Percentiles rank a stretch among this genome's conserved stretches.
These are phyloP conservation scores for Porites divaricata DNA, from an alignment of 92 coral and sea anemone genomes.

Conservation along the genomic window DNA sequence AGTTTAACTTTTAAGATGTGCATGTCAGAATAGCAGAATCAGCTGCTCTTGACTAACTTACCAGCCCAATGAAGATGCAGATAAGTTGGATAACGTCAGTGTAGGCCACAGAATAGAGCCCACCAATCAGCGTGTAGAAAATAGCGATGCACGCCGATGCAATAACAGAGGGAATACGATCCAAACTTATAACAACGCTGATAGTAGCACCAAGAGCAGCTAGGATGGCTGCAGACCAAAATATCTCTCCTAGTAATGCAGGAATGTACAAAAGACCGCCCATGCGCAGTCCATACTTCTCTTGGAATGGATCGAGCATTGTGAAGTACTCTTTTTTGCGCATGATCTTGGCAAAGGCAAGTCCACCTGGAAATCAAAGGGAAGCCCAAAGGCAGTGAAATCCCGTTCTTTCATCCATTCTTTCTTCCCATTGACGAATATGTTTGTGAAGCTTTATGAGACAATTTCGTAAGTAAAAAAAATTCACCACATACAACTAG, in stretches of 20 bases:
- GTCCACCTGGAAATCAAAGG: slow-evolving; percentile 68
- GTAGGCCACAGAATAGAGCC: slow-evolving; percentile 94
- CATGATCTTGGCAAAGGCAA: slow-evolving; percentile 88
- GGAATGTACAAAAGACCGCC: slow-evolving; percentile 94
- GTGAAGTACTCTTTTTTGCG: slow-evolving; percentile 80
- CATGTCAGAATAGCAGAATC: too few relatives aligned
- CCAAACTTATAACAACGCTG: slow-evolving; percentile 84
- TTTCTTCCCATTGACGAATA: background rate
- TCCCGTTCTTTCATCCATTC: background rate
- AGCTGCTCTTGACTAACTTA: slow-evolving; percentile 37
- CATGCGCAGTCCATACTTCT: slow-evolving; percentile 83
- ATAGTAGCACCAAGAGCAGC: slow-evolving; percentile 97
- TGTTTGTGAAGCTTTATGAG: too few relatives aligned
- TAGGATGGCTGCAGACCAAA: slow-evolving; percentile 94
- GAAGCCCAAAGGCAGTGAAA: background rate
- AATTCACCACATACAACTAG: too few relatives aligned
- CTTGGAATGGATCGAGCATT: slow-evolving; percentile 95
- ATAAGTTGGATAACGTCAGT: slow-evolving; percentile 92
- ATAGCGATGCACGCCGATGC: slow-evolving; percentile 88
- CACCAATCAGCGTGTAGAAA: slow-evolving; percentile 86
- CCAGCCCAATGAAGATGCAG: slow-evolving; percentile 94
- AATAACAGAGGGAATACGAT: slow-evolving; percentile 73
- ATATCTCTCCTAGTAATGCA: slow-evolving; percentile 89
- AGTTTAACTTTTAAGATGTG: too few relatives aligned
- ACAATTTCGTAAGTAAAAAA: too few relatives aligned